phyloP scores from a whole-genome alignment of 1,140 invertebrate species.

The Lethrus apterus region DNA sequence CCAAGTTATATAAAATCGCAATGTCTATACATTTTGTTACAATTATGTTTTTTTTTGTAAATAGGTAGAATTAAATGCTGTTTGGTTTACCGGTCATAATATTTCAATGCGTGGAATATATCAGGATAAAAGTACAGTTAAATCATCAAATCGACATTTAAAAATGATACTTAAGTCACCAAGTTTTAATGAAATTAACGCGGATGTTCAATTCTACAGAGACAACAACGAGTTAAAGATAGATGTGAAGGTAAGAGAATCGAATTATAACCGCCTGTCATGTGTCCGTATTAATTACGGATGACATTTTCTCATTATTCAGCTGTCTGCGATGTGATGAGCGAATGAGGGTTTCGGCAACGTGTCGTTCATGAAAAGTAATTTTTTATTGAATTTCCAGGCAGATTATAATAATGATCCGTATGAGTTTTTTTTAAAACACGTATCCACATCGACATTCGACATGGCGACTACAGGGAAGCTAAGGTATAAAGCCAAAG shows the following conservation, averaged over 20 bases:
- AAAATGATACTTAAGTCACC: constrained; percentile 59
- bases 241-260: constrained; percentile 46
- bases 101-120: constrained; percentile 60
- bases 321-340: constrained; percentile 22
- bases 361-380: constrained; percentile 9
- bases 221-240: constrained; percentile 53
- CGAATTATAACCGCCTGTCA: constrained; percentile 6
- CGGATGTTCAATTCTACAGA: constrained; percentile 53
- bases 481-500: constrained; percentile 54
- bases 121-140: constrained; percentile 56
- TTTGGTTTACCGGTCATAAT: constrained; percentile 73
- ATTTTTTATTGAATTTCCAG: constrained; percentile 35
- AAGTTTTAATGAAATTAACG: constrained; percentile 57
- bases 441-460: constrained; percentile 47
- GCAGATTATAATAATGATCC: constrained; percentile 54
- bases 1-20: too few species aligned
- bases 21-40: too few species aligned
- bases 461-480: constrained; percentile 55
- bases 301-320: constrained; percentile 30
- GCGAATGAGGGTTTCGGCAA: constrained; percentile 11
- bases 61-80: constrained; percentile 57
- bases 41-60: background rate
- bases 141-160: constrained; percentile 53
- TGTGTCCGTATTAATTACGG: constrained; percentile 24
- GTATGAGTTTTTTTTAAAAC: constrained; percentile 54